Evolutionary conservation across 2,888 invertebrate genomes (phyloP).

Genomic region (Acleris emargana): DNA sequence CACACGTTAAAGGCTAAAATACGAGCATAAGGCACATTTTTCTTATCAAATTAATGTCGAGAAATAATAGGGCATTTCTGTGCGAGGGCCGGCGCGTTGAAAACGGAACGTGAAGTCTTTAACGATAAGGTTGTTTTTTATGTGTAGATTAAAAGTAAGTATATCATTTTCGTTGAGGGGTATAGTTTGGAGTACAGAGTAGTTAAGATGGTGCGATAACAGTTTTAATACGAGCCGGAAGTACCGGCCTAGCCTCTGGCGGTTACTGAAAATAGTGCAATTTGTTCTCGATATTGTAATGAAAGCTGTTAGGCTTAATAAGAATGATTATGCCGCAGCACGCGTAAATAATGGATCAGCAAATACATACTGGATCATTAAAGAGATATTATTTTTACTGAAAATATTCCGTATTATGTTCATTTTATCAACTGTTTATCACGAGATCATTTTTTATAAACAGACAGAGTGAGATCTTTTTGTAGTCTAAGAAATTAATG

Average conservation of each 20-base stretch:
- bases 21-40: conserved; percentile 50
- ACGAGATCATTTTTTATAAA: too few species aligned
- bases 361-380: too few species aligned
- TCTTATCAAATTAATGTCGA: conserved; percentile 80
- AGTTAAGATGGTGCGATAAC: conserved; percentile 81
- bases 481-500: too few species aligned
- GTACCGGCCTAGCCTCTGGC: conserved; percentile 59
- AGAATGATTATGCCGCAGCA: conserved; percentile 21
- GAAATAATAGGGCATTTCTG: conserved; percentile 64
- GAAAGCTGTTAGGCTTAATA: conserved; percentile 39
- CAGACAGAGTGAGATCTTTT: too few species aligned
- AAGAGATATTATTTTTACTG: too few species aligned
- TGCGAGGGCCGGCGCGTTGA: conserved; percentile 19
- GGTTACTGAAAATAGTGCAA: conserved; percentile 66
- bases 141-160: conserved; percentile 54
- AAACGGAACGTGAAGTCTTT: conserved; percentile 47
- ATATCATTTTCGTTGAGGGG: conserved; percentile 76
- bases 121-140: conserved; percentile 55
- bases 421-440: too few species aligned
- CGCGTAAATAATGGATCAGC: conserved; percentile 13
- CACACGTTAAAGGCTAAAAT: conserved; percentile 27
- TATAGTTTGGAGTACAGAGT: conserved; percentile 78
- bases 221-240: conserved; percentile 82
- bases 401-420: too few species aligned
- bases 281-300: conserved; percentile 61